These are phyloP conservation scores for Potamilus streckersoni DNA, from an alignment of 1,140 invertebrate species.

Conservation along the genomic window DNA sequence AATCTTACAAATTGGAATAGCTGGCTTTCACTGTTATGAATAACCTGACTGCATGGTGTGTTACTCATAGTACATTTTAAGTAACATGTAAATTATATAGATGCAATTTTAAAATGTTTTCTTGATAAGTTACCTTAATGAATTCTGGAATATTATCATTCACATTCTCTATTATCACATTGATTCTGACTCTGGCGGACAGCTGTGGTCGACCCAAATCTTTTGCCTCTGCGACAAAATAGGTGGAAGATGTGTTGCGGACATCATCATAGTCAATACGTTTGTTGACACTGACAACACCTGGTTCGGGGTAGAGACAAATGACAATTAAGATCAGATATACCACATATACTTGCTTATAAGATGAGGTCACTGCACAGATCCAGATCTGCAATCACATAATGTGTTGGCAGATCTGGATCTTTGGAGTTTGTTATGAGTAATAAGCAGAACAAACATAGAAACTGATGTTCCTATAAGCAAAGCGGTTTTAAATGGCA, in stretches of 20 bases:
- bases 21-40: too few species aligned
- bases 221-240: constrained; percentile 83
- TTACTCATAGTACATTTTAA: too few species aligned
- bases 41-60: too few species aligned
- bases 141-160: constrained; percentile 91
- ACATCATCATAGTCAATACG: constrained; percentile 84
- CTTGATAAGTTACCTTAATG: constrained; percentile 41
- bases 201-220: constrained; percentile 88
- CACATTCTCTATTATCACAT: constrained; percentile 74
- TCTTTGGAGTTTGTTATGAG: too few species aligned
- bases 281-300: constrained; percentile 82
- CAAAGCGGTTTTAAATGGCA: not conserved
- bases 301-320: constrained; percentile 66
- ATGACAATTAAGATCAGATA: not conserved
- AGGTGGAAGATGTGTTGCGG: constrained; percentile 74
- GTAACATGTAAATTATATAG: too few species aligned
- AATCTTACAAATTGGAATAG: too few species aligned
- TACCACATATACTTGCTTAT: too few species aligned
- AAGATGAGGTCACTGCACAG: too few species aligned
- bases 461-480: not conserved
- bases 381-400: too few species aligned
- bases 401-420: too few species aligned
- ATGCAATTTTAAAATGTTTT: not conserved
- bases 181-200: constrained; percentile 80
- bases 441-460: too few species aligned